Base-by-base conservation (phyloP, 1,140 invertebrate genomes). In the Capitella teleta region DNA sequence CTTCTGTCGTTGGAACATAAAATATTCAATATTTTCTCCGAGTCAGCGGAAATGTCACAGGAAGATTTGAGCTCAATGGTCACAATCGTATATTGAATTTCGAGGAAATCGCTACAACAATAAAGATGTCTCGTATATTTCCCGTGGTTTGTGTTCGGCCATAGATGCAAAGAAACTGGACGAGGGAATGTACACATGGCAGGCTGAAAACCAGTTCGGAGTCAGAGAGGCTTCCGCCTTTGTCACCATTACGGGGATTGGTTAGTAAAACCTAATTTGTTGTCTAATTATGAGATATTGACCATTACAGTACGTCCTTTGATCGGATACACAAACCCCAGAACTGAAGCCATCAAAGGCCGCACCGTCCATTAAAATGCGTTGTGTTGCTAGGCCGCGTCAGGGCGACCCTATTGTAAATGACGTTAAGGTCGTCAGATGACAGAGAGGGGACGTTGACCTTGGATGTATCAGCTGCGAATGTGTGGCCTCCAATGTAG, bases 121-220 rank as follows among this genome's bases (percentile, higher is more conserved):
- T n/a, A n/a, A n/a, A n/a, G n/a, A n/a, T n/a, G n/a, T n/a, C n/a
- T n/a, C n/a, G n/a, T n/a, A n/a, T n/a, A n/a, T n/a, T n/a, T n/a
- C n/a, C n/a, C n/a, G n/a, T n/a, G n/a, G n/a, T n/a, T n/a, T 28
- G 30, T 38, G 1, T 5, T 36, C 26, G 23, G 23, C 40, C 54
- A 6, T 54, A 71, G 69, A 59, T 53, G 51, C 65, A 5, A 30
- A 51, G 16, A 50, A 61, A 18, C 59, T 51, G 28, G 64, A 74
- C 56, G 61, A 69, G 51, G 72, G 68, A 2, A 53, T 61, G 21
- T 77, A 72, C 60, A 70, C 65, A 1, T 77, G 75, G 59, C 57
- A 59, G 4, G 73, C 67, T 10, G 61, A 62, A 55, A 77, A 77
- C 57, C 55, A 63, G 19, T 76, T 76, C 61, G 75, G 75, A 19